Base-by-base conservation (phyloP, 2,888 invertebrate genomes). In the Theretra japonica region DNA sequence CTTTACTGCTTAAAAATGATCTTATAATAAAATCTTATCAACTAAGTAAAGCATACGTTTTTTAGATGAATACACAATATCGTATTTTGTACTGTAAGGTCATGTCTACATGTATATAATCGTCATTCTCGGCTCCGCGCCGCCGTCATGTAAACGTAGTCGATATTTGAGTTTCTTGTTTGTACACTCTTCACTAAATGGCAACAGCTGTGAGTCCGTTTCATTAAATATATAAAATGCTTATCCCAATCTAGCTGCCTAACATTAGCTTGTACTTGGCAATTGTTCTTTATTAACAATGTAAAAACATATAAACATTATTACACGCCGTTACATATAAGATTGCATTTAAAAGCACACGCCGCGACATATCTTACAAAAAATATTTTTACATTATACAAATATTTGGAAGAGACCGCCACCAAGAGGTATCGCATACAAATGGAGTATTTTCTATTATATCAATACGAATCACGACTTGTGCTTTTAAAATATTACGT, bases 61-160 rank as follows among this genome's bases (percentile, higher is more conserved):
- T 80, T 89, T 89, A 86, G 84, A 89, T 89, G 89, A 91, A 88
- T 87, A 90, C 86, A 87, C 88, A 91, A 90, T 89, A 91, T 87
- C 85, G 86, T 91, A 91, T 91, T 92, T 94, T 94, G 94, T 94
- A 94, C 94, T 94, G 91, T 93, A 83, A 93, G 93, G 94, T 93
- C 90, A 86, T 87, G 85, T 69, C 58, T 68, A 65, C 90, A 86
- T 87, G 85, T 69, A 50, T 68, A 65, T 65, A 65, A 65, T 19
- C 41, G 65, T 65, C 48, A 65, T 48, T 65, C 23, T 65, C 23
- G 65, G 23, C 23, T 23, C 41, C 28, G 11, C 53, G 33, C 53
- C 30, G n/a, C 48, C 69, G 25, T 30, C 17, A 70, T 70, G 56
- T 69, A 62, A 62, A 62, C 70, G 58, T 65, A 68, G 53, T 73